phyloP scores from a whole-genome alignment of 2,113 vertebrate genomes.

The Tinamus guttatus region DNA sequence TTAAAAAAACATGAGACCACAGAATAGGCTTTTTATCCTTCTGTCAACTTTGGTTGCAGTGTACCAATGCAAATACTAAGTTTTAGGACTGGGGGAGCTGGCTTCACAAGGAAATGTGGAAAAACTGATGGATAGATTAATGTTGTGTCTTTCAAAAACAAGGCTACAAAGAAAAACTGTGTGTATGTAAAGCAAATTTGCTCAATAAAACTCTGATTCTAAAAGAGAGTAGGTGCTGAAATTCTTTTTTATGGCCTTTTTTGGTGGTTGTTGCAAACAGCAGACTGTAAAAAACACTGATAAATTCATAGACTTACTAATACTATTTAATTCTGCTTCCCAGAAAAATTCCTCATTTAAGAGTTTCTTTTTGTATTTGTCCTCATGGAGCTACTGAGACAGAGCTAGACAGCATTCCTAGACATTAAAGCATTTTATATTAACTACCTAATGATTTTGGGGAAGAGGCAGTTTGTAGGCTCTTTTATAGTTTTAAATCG shows the following conservation, averaged over 20 bases:
- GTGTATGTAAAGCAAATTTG: background rate
- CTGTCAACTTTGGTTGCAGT: background rate
- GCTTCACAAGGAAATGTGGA: background rate
- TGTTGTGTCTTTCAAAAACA: background rate
- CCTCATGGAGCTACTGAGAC: background rate
- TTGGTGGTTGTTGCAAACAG: background rate
- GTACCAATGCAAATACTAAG: accelerated
- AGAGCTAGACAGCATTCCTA: background rate
- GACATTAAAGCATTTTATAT: background rate
- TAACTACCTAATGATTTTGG: background rate
- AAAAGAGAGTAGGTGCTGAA: background rate
- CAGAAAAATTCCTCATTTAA: background rate
- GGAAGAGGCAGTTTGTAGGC: background rate
- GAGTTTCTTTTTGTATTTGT: background rate
- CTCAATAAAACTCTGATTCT: background rate
- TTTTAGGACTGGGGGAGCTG: background rate
- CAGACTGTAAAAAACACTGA: background rate
- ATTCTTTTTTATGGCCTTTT: background rate
- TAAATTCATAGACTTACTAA: background rate
- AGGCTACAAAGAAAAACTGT: background rate
- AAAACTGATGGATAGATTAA: background rate
- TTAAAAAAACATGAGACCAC: background rate
- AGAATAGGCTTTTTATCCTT: background rate
- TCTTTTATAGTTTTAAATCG: background rate
- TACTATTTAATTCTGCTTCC: background rate